Evolutionary conservation across 2,888 invertebrate genomes (phyloP), one percentile per base, ranked within the genome.

Genomic region (Podabrus alpinus): DNA sequence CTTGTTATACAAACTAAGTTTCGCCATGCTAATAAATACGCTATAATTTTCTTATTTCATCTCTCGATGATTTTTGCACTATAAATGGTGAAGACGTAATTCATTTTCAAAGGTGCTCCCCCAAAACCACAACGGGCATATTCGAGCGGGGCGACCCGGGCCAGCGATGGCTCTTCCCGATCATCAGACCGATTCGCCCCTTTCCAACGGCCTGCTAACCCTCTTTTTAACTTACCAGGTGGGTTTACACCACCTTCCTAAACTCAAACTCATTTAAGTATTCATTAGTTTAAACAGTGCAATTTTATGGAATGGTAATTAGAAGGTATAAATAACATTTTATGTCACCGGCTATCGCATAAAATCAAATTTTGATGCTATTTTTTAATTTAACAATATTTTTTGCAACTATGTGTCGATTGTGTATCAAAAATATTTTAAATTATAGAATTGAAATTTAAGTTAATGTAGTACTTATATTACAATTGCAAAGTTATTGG

Each of bases 81-180:
- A 19, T 64, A 64, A 64, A 21, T 64, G 62, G 62, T 64, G 62
- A 64, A 64, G 62, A 15, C 62, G 62, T 74, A 68, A 73, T 75
- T 75, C 59, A 71, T 74, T 73, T 76, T 72, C 71, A 80, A 86
- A 87, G 87, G 86, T 87, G 89, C 89, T 84, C 90, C 90, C 86
- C 90, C 90, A 84, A 91, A 91, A 88, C 91, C 91, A 84, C 89
- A 90, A 85, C 89, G 91, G 84, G 89, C 89, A 84, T 90, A 90
- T 88, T 88, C 89, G 82, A 85, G 84, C 80, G 86, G 85, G 81
- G 80, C 83, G 73, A 77, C 82, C 79, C 84, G 85, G 77, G 75
- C 84, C 78, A 82, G 81, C 76, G 84, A 86, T 88, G 89, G 88
- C 86, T 88, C 86, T 80, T 84, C 85, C 79, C 83, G 86, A 83